A percentile compares a stretch with the other conserved stretches of the same genome.
Evolutionary conservation across 2,888 invertebrate genomes (phyloP).

Genomic region (Pristionchus japonicus): DNA sequence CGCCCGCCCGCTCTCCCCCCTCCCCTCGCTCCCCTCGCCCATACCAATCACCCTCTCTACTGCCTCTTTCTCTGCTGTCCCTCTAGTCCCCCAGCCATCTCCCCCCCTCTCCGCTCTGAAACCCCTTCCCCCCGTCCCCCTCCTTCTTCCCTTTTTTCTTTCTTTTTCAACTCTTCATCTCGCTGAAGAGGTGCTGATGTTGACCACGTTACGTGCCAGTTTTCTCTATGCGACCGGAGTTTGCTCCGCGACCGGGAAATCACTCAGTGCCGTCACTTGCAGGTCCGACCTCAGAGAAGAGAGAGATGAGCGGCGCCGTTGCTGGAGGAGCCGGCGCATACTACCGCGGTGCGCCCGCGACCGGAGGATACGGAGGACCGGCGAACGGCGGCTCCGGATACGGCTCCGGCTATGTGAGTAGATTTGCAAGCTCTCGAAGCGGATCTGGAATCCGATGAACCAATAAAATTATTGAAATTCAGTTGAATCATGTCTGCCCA

Average conservation of each 20-base stretch:
- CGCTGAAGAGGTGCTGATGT: background rate
- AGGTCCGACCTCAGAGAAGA: constrained; percentile 18
- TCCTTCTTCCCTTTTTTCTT: background rate
- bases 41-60: background rate
- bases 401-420: constrained; percentile 1
- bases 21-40: background rate
- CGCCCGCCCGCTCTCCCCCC: background rate
- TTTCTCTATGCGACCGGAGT: background rate
- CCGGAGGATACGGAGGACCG: background rate
- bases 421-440: too few relatives aligned
- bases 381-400: background rate
- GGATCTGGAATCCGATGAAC: background rate
- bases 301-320: constrained; percentile 36
- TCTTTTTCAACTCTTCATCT: background rate
- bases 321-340: constrained; percentile 33
- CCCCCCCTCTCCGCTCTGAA: background rate
- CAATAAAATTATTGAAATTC: background rate
- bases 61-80: background rate
- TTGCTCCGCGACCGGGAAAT: background rate
- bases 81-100: too few relatives aligned
- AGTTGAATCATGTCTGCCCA: too few relatives aligned
- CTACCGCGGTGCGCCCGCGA: constrained; percentile 33
- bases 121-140: background rate
- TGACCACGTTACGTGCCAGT: background rate
- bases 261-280: background rate